These are phyloP conservation scores for Amblyjoppa fuscipennis DNA, from an alignment of 2,888 invertebrate species.

Conservation along the genomic window DNA sequence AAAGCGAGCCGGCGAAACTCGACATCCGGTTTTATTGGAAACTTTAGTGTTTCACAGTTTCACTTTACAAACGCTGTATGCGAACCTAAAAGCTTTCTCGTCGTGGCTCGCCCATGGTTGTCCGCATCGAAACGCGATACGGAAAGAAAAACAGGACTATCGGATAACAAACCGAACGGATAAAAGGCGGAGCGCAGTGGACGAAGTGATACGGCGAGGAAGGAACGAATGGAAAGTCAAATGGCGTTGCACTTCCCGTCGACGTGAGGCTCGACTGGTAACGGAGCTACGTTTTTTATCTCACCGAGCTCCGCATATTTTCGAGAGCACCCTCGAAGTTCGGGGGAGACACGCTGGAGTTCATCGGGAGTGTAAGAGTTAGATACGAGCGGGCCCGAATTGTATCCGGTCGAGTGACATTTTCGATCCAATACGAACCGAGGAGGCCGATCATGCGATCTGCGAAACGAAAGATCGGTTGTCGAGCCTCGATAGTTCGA, in stretches of 20 bases:
- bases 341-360: background rate
- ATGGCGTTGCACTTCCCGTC: constrained; percentile 38
- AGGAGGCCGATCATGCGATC: background rate
- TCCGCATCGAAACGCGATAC: background rate
- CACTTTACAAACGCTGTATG: background rate
- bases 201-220: background rate
- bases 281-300: constrained; percentile 29
- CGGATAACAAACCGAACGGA: background rate
- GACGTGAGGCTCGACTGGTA: constrained; percentile 40
- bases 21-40: constrained; percentile 38
- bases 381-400: too few species aligned
- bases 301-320: background rate
- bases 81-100: background rate
- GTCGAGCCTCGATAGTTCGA: constrained; percentile 16
- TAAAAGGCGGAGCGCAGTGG: background rate
- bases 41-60: constrained; percentile 16
- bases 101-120: background rate
- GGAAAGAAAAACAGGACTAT: constrained; percentile 4
- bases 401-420: too few species aligned
- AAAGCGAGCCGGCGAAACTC: constrained; percentile 1
- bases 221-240: constrained; percentile 31
- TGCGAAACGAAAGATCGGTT: constrained; percentile 3
- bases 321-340: background rate
- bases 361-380: constrained; percentile 12
- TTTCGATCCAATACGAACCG: background rate